phyloP scores from a whole-genome alignment of 2,888 invertebrate species.

The Papilio gigon region DNA sequence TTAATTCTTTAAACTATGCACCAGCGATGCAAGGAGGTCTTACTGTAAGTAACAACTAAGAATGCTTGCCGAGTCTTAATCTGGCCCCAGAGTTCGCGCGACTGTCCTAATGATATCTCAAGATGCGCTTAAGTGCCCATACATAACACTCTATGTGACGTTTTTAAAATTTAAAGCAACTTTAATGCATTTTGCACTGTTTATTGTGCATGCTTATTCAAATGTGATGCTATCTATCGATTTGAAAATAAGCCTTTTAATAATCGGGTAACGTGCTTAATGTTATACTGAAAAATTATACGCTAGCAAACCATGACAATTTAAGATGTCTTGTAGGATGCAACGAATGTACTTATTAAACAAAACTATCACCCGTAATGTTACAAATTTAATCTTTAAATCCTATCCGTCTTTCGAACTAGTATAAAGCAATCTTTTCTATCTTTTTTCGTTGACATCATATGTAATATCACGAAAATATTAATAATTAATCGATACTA shows the following conservation, averaged over 20 bases:
- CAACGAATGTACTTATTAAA: too few relatives aligned
- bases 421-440: too few relatives aligned
- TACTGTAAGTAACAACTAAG: constrained; percentile 56
- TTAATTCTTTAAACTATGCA: constrained; percentile 48
- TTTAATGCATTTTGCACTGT: constrained; percentile 77
- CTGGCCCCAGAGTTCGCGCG: constrained; percentile 64
- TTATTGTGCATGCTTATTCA: constrained; percentile 80
- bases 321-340: neutral
- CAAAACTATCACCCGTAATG: too few relatives aligned
- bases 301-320: too few relatives aligned
- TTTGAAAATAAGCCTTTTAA: neutral
- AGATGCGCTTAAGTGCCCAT: constrained; percentile 79
- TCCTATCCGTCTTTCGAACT: too few relatives aligned
- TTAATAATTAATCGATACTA: too few relatives aligned
- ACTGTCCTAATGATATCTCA: constrained; percentile 80
- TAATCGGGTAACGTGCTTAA: neutral
- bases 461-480: too few relatives aligned
- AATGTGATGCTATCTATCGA: constrained; percentile 59
- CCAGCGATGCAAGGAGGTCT: constrained; percentile 44
- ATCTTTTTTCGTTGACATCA: too few relatives aligned
- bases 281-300: too few relatives aligned
- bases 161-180: constrained; percentile 82
- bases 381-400: too few relatives aligned
- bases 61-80: constrained; percentile 71
- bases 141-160: constrained; percentile 80